phyloP scores from a whole-genome alignment of 2,888 invertebrate species.

The Chrysopilus asiliformis region DNA sequence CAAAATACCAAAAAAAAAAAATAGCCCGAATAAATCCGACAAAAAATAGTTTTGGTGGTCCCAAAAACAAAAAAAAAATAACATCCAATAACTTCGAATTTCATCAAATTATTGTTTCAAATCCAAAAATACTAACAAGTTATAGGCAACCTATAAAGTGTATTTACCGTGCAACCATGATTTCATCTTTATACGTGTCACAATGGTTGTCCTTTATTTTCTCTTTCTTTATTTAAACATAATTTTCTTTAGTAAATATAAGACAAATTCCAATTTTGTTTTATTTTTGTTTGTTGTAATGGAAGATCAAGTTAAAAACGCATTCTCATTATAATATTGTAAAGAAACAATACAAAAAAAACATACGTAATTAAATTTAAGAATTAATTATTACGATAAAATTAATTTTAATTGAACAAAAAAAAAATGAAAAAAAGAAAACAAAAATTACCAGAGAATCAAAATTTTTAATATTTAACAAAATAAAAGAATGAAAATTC shows the following conservation, averaged over 20 bases:
- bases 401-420: conserved; percentile 6
- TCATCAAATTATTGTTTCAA: not conserved
- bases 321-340: conserved; percentile 2
- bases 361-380: conserved; percentile 7
- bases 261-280: conserved; percentile 7
- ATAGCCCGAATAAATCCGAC: conserved; percentile 3
- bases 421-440: conserved; percentile 6
- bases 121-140: conserved; percentile 1
- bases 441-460: not conserved
- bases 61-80: conserved; percentile 6
- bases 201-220: conserved; percentile 13
- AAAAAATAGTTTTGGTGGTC: conserved; percentile 4
- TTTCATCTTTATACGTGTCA: conserved; percentile 14
- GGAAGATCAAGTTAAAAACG: not conserved
- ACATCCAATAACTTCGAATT: no score
- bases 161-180: conserved; percentile 3
- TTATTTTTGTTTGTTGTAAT: conserved; percentile 2
- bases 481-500: no score
- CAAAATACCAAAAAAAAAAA: no score
- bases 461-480: conserved; percentile 2
- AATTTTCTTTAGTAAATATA: conserved; percentile 12
- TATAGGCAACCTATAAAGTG: no score
- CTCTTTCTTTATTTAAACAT: conserved; percentile 1
- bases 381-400: conserved; percentile 6
- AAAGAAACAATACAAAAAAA: conserved; percentile 7